Conservation (phyloP, 30 jellyfish, hydroid and myxozoan genomes). For the Aurelia aurita region DNA sequence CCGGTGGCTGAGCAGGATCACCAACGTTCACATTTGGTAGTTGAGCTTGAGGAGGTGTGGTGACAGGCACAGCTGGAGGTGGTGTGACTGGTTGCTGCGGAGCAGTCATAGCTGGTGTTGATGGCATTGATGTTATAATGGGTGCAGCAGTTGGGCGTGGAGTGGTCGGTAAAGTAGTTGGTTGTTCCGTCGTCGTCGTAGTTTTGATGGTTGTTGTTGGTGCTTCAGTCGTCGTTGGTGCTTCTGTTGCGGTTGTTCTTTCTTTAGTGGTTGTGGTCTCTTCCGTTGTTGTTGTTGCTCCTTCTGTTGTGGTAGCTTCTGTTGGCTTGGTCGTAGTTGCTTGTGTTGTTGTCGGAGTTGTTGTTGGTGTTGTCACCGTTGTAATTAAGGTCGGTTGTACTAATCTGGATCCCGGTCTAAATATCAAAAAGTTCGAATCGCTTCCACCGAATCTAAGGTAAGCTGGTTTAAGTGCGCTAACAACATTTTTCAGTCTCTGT, state of each 20-base stretch:
- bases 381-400: constrained; percentile 56
- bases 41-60: constrained; percentile 66
- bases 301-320: constrained; percentile 11
- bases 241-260: constrained; percentile 7
- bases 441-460: constrained; percentile 87
- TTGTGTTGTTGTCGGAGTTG: constrained; percentile 10
- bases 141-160: constrained; percentile 38
- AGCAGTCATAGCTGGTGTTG: neutral
- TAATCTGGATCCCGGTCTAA: constrained; percentile 55
- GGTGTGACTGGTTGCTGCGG: constrained; percentile 53
- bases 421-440: constrained; percentile 73
- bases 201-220: constrained; percentile 1
- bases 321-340: neutral
- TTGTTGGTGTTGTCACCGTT: constrained; percentile 38
- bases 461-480: constrained; percentile 82
- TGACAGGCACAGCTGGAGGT: constrained; percentile 56
- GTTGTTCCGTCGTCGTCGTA: constrained; percentile 14
- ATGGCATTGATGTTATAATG: constrained; percentile 14
- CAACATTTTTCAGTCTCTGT: constrained; percentile 64
- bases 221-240: constrained; percentile 28
- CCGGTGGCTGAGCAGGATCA: constrained; percentile 3
- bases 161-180: constrained; percentile 47
- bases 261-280: constrained; percentile 21
- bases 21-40: constrained; percentile 49
- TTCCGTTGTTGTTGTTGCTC: constrained; percentile 1